These are phyloP conservation scores for Cyanoramphus novaezelandiae DNA, from an alignment of 2,113 vertebrate genomes.

Conservation along the genomic window DNA sequence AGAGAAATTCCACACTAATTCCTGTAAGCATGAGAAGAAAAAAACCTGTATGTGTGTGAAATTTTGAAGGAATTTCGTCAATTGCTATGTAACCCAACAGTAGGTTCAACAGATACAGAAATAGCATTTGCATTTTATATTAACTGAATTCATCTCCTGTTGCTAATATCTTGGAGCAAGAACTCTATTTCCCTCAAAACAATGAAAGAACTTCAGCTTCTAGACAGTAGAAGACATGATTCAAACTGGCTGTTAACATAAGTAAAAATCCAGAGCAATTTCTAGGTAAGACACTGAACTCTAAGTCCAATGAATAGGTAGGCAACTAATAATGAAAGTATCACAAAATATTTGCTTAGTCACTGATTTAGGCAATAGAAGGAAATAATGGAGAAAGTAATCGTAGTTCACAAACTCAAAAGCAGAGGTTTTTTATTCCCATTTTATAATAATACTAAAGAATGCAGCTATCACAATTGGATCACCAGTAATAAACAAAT, in stretches of 20 bases:
- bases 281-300: not conserved
- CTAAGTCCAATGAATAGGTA: not conserved
- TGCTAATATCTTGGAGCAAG: not conserved
- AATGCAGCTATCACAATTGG: not conserved
- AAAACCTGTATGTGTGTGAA: fast-evolving
- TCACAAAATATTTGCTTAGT: not conserved
- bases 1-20: constrained; percentile 92
- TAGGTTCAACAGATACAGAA: not conserved
- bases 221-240: not conserved
- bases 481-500: not conserved
- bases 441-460: not conserved
- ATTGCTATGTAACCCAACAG: not conserved
- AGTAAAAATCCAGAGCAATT: not conserved
- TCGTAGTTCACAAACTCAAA: not conserved
- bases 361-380: not conserved
- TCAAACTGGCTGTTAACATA: not conserved
- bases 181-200: not conserved
- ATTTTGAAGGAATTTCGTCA: not conserved
- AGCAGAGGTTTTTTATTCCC: not conserved
- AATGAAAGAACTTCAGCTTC: not conserved
- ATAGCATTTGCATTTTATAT: not conserved
- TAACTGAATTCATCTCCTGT: not conserved
- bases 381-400: not conserved
- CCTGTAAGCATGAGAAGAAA: constrained; percentile 73
- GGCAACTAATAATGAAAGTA: not conserved